Evolutionary conservation across 1,140 invertebrate species (phyloP).

Genomic region (Mamestra configurata): DNA sequence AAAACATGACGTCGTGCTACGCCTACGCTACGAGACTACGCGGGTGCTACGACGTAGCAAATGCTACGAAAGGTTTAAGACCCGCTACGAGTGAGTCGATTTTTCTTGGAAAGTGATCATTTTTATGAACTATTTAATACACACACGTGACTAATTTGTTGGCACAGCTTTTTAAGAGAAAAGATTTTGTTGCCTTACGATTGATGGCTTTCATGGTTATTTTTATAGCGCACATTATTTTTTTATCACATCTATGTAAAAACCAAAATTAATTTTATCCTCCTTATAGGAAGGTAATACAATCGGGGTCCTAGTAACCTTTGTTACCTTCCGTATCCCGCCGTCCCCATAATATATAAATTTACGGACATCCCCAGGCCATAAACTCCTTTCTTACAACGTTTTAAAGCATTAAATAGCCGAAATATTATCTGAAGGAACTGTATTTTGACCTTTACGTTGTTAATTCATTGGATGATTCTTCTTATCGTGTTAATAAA

Average conservation of each 20-base stretch:
- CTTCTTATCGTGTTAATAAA: slow-evolving; percentile 30
- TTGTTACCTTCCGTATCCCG: slow-evolving; percentile 18
- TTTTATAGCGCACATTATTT: background rate
- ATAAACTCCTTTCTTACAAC: slow-evolving; percentile 37
- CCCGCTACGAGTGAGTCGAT: background rate
- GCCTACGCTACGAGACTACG: slow-evolving; percentile 13
- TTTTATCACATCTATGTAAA: background rate
- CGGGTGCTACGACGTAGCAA: slow-evolving; percentile 16
- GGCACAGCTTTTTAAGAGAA: too few species aligned
- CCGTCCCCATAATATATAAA: slow-evolving; percentile 35
- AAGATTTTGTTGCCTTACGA: too few species aligned
- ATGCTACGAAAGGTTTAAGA: slow-evolving; percentile 3
- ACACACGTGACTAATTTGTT: background rate
- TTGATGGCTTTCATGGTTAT: too few species aligned
- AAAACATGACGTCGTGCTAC: background rate
- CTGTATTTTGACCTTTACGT: slow-evolving; percentile 29
- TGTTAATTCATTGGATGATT: slow-evolving; percentile 23
- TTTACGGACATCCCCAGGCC: slow-evolving; percentile 16
- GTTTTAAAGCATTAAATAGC: slow-evolving; percentile 31
- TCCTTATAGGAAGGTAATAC: background rate
- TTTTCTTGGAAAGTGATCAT: background rate
- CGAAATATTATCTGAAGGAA: slow-evolving; percentile 32
- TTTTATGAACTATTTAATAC: background rate
- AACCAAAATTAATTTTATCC: slow-evolving; percentile 1
- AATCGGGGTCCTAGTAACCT: background rate